Percentiles rank a stretch among this genome's conserved stretches.
Conservation (phyloP, 2,888 invertebrate genomes). For the Scaptomyza polygonia region DNA sequence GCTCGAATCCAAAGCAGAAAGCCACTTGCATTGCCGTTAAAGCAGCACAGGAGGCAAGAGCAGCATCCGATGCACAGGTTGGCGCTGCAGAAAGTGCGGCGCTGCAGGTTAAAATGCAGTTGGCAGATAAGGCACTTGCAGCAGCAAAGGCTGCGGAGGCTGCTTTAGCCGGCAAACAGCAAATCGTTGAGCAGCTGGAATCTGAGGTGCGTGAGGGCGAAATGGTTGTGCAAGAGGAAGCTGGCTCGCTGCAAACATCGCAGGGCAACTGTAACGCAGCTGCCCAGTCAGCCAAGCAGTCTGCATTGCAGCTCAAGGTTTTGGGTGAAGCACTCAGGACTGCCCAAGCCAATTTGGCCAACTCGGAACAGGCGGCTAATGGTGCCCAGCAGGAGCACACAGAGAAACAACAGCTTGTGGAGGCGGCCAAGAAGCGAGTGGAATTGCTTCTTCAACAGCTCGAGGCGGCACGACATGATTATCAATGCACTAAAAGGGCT, state of each 20-base stretch:
- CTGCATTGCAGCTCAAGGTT: constrained; percentile 86
- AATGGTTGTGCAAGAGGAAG: constrained; percentile 87
- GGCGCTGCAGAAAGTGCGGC: constrained; percentile 90
- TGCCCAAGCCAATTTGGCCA: constrained; percentile 86
- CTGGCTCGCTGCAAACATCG: constrained; percentile 86
- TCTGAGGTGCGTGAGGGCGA: constrained; percentile 89
- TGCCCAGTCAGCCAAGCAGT: constrained; percentile 87
- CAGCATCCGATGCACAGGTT: constrained; percentile 90
- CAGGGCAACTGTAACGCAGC: constrained; percentile 88
- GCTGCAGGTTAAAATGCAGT: constrained; percentile 89
- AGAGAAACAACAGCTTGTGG: constrained; percentile 88
- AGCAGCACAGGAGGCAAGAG: constrained; percentile 89
- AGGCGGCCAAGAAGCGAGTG: constrained; percentile 88
- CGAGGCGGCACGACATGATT: constrained; percentile 87
- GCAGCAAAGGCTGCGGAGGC: constrained; percentile 90
- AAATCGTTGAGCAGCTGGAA: constrained; percentile 88
- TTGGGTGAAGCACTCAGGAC: constrained; percentile 85
- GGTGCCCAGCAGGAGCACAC: constrained; percentile 87
- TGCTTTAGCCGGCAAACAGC: constrained; percentile 88
- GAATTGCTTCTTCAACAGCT: constrained; percentile 88
- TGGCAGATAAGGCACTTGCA: constrained; percentile 89
- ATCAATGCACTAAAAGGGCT: constrained; percentile 88
- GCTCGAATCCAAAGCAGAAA: constrained; percentile 81
- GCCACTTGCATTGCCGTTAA: constrained; percentile 89
- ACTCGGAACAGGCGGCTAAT: constrained; percentile 87